A percentile compares a stretch with the other conserved stretches of the same genome.
Conservation (phyloP, 2,113 vertebrate species). For the Pholis gunnellus region DNA sequence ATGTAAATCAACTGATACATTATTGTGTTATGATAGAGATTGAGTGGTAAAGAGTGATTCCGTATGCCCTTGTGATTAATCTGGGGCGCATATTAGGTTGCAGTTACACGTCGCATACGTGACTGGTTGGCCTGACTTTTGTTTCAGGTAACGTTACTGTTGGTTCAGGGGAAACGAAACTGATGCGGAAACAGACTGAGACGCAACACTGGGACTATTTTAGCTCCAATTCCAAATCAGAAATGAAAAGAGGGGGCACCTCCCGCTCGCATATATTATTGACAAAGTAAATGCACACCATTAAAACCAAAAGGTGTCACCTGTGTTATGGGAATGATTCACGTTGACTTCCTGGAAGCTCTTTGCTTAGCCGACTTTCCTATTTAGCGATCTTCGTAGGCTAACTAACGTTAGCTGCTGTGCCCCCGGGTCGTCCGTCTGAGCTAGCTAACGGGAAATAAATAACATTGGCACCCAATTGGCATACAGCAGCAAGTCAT, state of each 20-base stretch:
- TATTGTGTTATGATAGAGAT: not conserved
- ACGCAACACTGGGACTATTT: conserved; percentile 19
- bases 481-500: conserved; percentile 28
- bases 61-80: not conserved
- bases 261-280: not conserved
- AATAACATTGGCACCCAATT: conserved; percentile 53
- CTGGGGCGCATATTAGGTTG: no score
- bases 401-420: conserved; percentile 43
- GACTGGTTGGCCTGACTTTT: not conserved
- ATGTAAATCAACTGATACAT: not conserved
- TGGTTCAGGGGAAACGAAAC: conserved; percentile 18
- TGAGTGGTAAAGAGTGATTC: not conserved
- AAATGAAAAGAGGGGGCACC: not conserved
- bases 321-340: not conserved
- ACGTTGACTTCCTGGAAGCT: conserved; percentile 16
- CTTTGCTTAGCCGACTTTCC: not conserved
- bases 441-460: conserved; percentile 59
- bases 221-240: conserved; percentile 46
- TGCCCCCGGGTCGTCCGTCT: conserved; percentile 45
- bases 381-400: conserved; percentile 11
- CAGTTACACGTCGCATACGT: no score
- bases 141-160: not conserved
- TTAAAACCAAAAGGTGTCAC: not conserved
- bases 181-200: not conserved
- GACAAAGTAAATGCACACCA: not conserved